phyloP scores from a whole-genome alignment of 2,797 vertebrate species.

The Ctenopoma multispine region DNA sequence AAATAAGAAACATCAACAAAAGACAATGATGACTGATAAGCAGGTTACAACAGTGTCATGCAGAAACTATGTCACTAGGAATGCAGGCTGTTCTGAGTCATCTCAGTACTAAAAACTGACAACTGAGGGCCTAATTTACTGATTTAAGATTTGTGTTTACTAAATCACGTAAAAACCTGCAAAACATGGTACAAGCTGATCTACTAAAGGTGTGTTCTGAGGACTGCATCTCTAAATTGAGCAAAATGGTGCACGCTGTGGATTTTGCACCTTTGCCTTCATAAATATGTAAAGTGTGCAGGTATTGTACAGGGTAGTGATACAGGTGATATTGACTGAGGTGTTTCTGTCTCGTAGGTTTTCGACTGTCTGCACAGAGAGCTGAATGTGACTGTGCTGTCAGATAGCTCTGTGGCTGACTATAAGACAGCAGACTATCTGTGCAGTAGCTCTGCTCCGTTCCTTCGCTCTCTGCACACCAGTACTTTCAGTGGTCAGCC shows the following conservation, averaged over 20 bases:
- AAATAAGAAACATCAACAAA: neutral
- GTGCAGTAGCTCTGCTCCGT: conserved; percentile 84
- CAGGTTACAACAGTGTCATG: neutral
- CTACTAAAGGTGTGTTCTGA: too few species aligned
- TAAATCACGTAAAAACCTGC: too few species aligned
- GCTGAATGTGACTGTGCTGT: conserved; percentile 89
- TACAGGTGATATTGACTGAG: neutral
- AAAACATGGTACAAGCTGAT: too few species aligned
- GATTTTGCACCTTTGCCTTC: too few species aligned
- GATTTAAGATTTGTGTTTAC: too few species aligned
- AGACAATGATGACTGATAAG: neutral
- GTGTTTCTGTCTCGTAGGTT: conserved; percentile 80
- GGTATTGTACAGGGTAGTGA: neutral
- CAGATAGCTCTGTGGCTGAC: conserved; percentile 88
- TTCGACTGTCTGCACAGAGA: conserved; percentile 85
- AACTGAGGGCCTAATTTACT: too few species aligned
- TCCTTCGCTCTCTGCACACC: conserved; percentile 91
- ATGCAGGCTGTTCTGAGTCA: too few species aligned
- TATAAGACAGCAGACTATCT: conserved; percentile 90
- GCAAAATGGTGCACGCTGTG: too few species aligned
- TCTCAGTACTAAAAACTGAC: neutral
- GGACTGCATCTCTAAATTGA: too few species aligned
- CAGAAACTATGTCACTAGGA: neutral
- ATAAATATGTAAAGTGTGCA: neutral
- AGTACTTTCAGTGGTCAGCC: conserved; percentile 72